A percentile compares a stretch with the other conserved stretches of the same genome.
Conservation (phyloP, 2,888 invertebrate genomes). For the Drosophila atroscutellata region DNA sequence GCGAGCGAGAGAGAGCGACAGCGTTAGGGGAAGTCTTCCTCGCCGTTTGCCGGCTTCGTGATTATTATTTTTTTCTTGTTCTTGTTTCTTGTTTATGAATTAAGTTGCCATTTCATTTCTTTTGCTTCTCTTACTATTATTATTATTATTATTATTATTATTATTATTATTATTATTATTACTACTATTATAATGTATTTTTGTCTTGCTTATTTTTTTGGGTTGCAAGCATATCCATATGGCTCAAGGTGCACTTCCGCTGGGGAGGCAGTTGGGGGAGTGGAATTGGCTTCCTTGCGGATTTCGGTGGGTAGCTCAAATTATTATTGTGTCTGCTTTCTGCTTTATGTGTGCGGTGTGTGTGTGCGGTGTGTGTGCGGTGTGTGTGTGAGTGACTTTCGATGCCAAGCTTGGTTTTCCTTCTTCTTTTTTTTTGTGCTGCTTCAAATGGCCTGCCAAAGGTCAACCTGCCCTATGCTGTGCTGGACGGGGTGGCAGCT, state of each 20-base stretch:
- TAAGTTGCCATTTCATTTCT: slow-evolving; percentile 26
- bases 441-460: slow-evolving; percentile 49
- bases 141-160: slow-evolving; percentile 26
- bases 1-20: slow-evolving; percentile 10
- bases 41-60: slow-evolving; percentile 33
- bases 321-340: slow-evolving; percentile 69
- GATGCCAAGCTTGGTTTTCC: background rate
- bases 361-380: background rate
- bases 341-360: background rate
- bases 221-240: slow-evolving; percentile 21
- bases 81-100: slow-evolving; percentile 49
- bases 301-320: slow-evolving; percentile 36
- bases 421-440: background rate
- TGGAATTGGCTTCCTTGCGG: slow-evolving; percentile 27
- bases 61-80: slow-evolving; percentile 23
- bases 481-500: background rate
- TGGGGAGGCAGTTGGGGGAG: too few species aligned
- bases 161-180: slow-evolving; percentile 17
- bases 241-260: slow-evolving; percentile 4
- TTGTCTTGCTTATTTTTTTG: slow-evolving; percentile 2
- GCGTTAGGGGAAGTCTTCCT: slow-evolving; percentile 32
- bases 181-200: background rate
- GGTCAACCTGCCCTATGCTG: slow-evolving; percentile 35
- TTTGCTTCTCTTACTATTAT: slow-evolving; percentile 19
- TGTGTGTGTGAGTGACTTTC: slow-evolving; percentile 22